Percentiles rank a stretch among this genome's conserved stretches.
These are phyloP conservation scores for Microctenopoma steveboyesi DNA, from an alignment of 2,797 vertebrate species.

Conservation along the genomic window DNA sequence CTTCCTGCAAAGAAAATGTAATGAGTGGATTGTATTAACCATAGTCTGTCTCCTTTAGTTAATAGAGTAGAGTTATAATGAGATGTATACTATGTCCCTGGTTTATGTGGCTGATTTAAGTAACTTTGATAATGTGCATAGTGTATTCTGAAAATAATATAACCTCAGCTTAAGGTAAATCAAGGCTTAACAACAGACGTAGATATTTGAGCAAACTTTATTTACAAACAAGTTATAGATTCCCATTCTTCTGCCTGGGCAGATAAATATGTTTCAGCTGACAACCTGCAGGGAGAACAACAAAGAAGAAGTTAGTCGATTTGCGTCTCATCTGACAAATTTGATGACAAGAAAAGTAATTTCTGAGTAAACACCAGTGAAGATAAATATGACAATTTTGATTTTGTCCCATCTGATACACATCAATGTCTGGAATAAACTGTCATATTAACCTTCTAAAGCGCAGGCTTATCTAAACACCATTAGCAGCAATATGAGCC, in stretches of 20 bases:
- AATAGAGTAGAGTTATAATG: no score
- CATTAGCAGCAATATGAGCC: slow-evolving; percentile 37
- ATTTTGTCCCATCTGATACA: slow-evolving; percentile 50
- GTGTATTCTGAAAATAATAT: background rate
- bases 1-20: no score
- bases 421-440: slow-evolving; percentile 60
- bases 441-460: slow-evolving; percentile 61
- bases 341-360: slow-evolving; percentile 68
- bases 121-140: background rate
- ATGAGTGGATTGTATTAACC: no score
- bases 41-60: no score
- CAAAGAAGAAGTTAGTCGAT: slow-evolving; percentile 35
- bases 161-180: no score
- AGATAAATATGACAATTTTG: slow-evolving; percentile 66
- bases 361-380: slow-evolving; percentile 53
- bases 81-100: no score
- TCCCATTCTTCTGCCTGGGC: slow-evolving; percentile 71
- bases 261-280: slow-evolving; percentile 74
- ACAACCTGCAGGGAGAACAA: slow-evolving; percentile 75
- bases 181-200: slow-evolving; percentile 1
- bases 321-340: slow-evolving; percentile 15
- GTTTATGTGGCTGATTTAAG: background rate
- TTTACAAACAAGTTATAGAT: slow-evolving; percentile 87
- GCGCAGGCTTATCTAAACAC: slow-evolving; percentile 56
- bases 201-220: slow-evolving; percentile 83